Evolutionary conservation across 2,113 vertebrate species (phyloP).

Genomic region (Tinamus guttatus): DNA sequence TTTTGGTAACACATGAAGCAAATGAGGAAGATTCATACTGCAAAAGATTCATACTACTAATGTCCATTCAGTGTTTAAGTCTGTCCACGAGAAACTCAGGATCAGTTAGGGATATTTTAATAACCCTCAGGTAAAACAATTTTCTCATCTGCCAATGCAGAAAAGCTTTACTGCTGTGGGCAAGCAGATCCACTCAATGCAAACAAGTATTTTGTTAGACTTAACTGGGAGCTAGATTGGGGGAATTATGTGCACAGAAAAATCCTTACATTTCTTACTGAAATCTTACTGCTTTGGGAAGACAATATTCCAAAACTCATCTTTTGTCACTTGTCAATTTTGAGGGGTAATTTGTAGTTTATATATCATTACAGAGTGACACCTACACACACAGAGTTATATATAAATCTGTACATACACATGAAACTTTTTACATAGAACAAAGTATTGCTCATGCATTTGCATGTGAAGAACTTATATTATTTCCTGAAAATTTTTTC

Average conservation of each 20-base stretch:
- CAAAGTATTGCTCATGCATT: background rate
- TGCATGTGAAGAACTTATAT: background rate
- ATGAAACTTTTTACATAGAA: background rate
- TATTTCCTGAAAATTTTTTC: background rate
- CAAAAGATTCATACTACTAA: background rate
- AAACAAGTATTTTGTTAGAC: background rate
- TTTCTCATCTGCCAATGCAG: slow-evolving; percentile 67
- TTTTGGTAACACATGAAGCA: slow-evolving; percentile 24
- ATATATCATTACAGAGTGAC: background rate
- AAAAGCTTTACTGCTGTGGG: slow-evolving; percentile 50
- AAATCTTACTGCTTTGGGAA: slow-evolving; percentile 2
- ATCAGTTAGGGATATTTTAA: slow-evolving; percentile 66
- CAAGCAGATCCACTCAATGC: slow-evolving; percentile 17
- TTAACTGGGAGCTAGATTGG: background rate
- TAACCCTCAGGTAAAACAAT: slow-evolving; percentile 58
- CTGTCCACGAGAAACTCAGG: slow-evolving; percentile 3
- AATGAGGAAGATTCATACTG: slow-evolving; percentile 7
- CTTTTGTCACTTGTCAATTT: background rate
- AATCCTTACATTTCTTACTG: background rate
- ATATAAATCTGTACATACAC: background rate
- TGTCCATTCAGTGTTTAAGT: slow-evolving; percentile 21
- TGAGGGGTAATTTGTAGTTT: background rate
- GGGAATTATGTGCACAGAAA: background rate
- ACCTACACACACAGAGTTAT: background rate
- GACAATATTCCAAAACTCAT: background rate